These are phyloP conservation scores for Chymomyza procnemis DNA, from an alignment of 2,888 invertebrate genomes.

Conservation along the genomic window DNA sequence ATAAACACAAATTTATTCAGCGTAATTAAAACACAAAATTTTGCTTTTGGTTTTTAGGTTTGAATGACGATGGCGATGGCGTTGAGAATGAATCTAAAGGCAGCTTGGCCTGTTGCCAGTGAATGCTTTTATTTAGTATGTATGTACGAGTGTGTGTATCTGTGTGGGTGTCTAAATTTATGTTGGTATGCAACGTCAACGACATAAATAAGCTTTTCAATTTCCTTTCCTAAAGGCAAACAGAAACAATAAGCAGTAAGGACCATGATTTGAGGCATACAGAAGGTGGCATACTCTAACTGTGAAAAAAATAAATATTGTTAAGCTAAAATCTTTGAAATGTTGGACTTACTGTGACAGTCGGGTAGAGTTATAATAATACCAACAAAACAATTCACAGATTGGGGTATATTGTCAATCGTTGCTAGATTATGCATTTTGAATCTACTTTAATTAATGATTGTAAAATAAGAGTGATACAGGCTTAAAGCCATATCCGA, in stretches of 20 bases:
- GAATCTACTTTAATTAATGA: no score
- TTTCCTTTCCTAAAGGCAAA: slow-evolving; percentile 39
- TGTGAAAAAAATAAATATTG: no score
- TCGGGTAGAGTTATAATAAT: no score
- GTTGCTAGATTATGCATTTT: no score
- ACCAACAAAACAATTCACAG: no score
- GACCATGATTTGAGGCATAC: neutral
- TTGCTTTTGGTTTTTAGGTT: slow-evolving; percentile 23
- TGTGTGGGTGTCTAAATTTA: slow-evolving; percentile 7
- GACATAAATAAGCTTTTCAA: slow-evolving; percentile 63
- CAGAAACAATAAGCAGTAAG: slow-evolving; percentile 5
- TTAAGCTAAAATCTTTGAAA: no score
- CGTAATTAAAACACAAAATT: slow-evolving; percentile 74
- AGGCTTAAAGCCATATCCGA: no score
- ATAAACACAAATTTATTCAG: slow-evolving; percentile 73
- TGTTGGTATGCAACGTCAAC: slow-evolving; percentile 25
- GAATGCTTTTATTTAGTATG: neutral
- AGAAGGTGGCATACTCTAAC: no score
- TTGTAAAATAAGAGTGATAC: no score
- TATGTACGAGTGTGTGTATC: neutral
- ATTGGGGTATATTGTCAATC: no score
- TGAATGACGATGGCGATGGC: slow-evolving; percentile 23
- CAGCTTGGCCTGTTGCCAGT: neutral
- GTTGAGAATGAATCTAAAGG: slow-evolving; percentile 37
- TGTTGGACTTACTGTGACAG: no score